Evolutionary conservation across 2,113 vertebrate species (phyloP).

Genomic region (Anseranas semipalmata): DNA sequence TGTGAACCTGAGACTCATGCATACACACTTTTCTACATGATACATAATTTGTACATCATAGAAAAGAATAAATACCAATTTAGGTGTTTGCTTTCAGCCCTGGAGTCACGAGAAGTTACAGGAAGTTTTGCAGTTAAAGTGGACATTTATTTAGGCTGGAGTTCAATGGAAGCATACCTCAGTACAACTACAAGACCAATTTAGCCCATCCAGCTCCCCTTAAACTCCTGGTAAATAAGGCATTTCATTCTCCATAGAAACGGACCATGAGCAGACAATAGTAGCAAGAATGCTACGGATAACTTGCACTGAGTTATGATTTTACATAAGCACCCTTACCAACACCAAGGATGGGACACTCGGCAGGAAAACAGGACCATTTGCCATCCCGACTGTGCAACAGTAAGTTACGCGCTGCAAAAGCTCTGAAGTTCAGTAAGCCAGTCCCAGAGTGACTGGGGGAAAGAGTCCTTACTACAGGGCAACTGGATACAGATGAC

Average conservation of each 20-base stretch:
- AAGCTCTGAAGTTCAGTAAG: background rate
- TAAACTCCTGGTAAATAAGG: background rate
- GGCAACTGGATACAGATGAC: background rate
- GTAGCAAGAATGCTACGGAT: background rate
- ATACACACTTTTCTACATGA: background rate
- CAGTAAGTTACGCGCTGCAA: accelerated
- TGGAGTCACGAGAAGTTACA: background rate
- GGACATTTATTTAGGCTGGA: background rate
- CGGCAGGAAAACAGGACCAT: background rate
- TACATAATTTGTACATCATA: background rate
- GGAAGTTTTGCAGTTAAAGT: background rate
- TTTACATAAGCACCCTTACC: background rate
- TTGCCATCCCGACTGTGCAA: background rate
- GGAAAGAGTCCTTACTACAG: background rate
- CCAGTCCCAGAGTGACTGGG: background rate
- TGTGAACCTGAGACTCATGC: background rate
- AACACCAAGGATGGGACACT: background rate
- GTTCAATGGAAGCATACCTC: background rate
- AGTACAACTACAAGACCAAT: background rate
- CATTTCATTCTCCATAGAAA: background rate
- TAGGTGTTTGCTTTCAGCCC: background rate
- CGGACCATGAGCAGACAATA: background rate
- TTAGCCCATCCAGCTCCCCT: background rate
- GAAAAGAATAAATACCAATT: background rate
- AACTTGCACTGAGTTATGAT: accelerated